These are phyloP conservation scores for Pseudopipra pipra DNA, from an alignment of 2,113 vertebrate genomes.

Conservation along the genomic window DNA sequence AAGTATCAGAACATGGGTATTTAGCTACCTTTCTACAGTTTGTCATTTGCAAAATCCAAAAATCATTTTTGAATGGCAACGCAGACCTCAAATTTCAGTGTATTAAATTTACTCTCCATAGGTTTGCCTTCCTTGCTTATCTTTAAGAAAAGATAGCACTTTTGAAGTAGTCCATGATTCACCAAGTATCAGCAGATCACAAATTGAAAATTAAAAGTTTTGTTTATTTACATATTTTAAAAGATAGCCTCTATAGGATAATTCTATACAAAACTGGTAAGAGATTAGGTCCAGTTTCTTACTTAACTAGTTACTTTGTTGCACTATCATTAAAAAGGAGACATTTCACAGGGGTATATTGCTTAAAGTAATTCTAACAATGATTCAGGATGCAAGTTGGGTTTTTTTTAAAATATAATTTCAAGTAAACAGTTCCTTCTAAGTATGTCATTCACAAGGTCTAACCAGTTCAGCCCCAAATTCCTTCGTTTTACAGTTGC, in stretches of 20 bases:
- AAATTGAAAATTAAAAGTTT: background rate
- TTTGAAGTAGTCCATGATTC: background rate
- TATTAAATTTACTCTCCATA: background rate
- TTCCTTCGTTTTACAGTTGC: background rate
- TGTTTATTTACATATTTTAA: background rate
- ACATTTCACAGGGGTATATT: background rate
- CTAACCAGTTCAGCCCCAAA: background rate
- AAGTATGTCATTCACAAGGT: background rate
- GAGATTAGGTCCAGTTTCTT: background rate
- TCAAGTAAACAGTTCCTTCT: background rate
- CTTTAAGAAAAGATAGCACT: background rate
- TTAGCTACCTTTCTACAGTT: background rate
- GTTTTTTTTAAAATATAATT: background rate
- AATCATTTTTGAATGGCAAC: background rate
- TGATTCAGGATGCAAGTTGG: background rate
- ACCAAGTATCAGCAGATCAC: background rate
- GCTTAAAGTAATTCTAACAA: background rate
- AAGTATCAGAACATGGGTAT: background rate
- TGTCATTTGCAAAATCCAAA: background rate
- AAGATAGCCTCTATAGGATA: background rate
- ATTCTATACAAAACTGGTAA: background rate
- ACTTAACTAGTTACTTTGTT: background rate
- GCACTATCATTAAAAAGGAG: background rate
- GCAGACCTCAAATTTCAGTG: background rate
- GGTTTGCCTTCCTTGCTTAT: background rate